Base-by-base conservation (phyloP, 2,797 vertebrate genomes). In the Anomalospiza imberbis region DNA sequence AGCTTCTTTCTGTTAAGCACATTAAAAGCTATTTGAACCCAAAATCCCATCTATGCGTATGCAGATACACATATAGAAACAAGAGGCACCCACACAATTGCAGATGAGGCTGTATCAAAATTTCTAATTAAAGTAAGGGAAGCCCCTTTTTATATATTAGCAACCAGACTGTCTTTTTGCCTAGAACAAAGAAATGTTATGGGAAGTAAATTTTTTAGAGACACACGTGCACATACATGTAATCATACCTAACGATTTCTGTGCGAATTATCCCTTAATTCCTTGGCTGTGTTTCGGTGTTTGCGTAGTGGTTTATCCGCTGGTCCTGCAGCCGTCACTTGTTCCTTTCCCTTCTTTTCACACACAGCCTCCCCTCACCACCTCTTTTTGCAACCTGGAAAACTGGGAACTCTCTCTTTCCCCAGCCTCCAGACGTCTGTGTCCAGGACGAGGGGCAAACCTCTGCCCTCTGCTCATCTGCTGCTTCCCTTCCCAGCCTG, bases 111-210 rank as follows among this genome's bases (percentile, higher is more conserved):
- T 65, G 44, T 75, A 82, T 55, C 54, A 48, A 54, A 73, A 93
- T 88, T 91, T 92, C 80, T 75, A 95, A 81, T 90, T 86, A 75
- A 71, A 94, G 61, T 61, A 54, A 79, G 77, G 74, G 70, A 91
- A 91, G 83, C 54, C 62, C 67, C 67, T 62, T 90, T 83, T 78
- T 80, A 2, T 12, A 89, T 92, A 93, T 94, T 92, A 89, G 81
- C 78, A 89, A 57, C 31, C 34, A 42, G 61, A 42, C 36, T 72
- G 25, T 44, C 67, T 87, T 96, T 95, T 92, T 89, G 61, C 53
- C 53, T 36, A 87, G 87, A 95, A 96, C 94, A 96, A 96, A 96
- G 95, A 93, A 92, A 74, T 85, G 75, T 82, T 87, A 73, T 1
- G 53, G 74, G 86, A 93, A 92, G 81, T 78, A 92, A 74, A 94